Conservation (phyloP, 2,113 vertebrate genomes). For the Callipepla squamata region DNA sequence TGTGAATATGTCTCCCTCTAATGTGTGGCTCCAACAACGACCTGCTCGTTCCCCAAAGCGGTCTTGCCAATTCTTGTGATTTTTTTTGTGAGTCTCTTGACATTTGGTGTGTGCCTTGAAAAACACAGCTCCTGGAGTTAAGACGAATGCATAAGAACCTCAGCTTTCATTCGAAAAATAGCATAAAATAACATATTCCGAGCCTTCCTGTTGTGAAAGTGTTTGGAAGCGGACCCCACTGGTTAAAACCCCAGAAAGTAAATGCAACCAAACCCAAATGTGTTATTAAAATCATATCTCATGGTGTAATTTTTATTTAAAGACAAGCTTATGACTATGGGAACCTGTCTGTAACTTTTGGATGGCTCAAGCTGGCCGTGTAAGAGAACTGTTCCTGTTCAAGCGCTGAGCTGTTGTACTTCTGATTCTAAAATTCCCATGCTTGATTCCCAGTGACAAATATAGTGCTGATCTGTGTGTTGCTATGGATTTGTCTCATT, state of each 20-base stretch:
- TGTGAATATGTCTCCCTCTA: conserved; percentile 55
- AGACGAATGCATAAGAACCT: conserved; percentile 51
- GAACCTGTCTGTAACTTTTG: conserved; percentile 56
- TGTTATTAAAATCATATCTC: conserved; percentile 22
- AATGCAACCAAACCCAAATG: background rate
- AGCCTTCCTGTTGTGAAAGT: conserved; percentile 47
- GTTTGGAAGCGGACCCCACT: conserved; percentile 36
- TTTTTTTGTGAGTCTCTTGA: conserved; percentile 66
- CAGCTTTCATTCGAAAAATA: conserved; percentile 53
- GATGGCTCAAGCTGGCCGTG: background rate
- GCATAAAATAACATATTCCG: conserved; percentile 37
- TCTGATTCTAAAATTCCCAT: conserved; percentile 35
- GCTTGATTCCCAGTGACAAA: conserved; percentile 25
- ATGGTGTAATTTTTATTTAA: background rate
- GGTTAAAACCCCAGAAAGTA: conserved; percentile 35
- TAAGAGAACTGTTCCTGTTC: conserved; percentile 25
- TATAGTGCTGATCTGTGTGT: fast-evolving
- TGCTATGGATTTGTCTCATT: conserved; percentile 23
- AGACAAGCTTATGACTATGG: conserved; percentile 17
- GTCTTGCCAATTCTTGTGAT: conserved; percentile 59
- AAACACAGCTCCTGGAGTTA: conserved; percentile 64
- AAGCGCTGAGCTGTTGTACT: background rate
- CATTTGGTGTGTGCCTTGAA: conserved; percentile 58
- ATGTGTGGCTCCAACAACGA: conserved; percentile 68
- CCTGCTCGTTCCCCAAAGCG: conserved; percentile 56